phyloP scores from a whole-genome alignment of 2,113 vertebrate species.

The Gambusia affinis region DNA sequence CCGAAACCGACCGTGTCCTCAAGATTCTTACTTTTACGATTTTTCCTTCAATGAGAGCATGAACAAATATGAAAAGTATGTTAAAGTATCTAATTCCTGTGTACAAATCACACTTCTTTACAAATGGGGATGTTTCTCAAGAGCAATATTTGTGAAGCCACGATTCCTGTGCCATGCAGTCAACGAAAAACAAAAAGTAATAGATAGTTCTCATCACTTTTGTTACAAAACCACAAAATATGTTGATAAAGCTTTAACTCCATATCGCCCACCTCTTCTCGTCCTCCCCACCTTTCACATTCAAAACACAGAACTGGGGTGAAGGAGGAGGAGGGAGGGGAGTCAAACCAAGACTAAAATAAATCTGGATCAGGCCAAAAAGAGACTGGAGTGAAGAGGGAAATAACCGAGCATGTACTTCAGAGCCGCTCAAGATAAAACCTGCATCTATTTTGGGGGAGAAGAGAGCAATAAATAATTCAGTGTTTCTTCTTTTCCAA shows the following conservation, averaged over 20 bases:
- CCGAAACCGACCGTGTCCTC: no score
- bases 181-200: background rate
- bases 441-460: conserved; percentile 66
- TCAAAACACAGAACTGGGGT: conserved; percentile 26
- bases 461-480: conserved; percentile 53
- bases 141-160: no score
- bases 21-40: no score
- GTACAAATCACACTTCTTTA: no score
- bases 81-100: no score
- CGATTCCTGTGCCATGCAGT: no score
- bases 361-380: conserved; percentile 33
- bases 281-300: conserved; percentile 40
- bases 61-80: no score
- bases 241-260: no score
- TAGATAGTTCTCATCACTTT: no score
- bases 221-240: no score
- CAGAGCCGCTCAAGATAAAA: conserved; percentile 69
- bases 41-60: no score
- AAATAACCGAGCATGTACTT: conserved; percentile 55
- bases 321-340: background rate
- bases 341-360: conserved; percentile 69
- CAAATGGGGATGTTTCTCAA: no score
- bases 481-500: background rate
- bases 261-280: background rate
- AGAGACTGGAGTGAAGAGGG: background rate